A percentile compares a stretch with the other conserved stretches of the same genome.
Evolutionary conservation across 2,113 vertebrate species (phyloP).

Genomic region (rabbit (Oryctolagus cuniculus)): DNA sequence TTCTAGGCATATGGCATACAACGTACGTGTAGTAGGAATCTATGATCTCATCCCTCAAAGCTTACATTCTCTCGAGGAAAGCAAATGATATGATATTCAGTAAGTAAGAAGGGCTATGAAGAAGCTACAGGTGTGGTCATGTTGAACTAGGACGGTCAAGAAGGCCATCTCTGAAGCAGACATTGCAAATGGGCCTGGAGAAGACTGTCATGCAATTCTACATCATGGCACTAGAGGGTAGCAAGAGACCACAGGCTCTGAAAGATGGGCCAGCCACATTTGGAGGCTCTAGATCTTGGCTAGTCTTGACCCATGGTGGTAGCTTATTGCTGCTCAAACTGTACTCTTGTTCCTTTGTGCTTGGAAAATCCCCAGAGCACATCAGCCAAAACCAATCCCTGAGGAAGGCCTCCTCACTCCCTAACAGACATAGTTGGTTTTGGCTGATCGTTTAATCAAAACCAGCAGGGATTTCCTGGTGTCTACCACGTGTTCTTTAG

Average conservation of each 20-base stretch:
- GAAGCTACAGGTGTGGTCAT: background rate
- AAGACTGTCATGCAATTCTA: background rate
- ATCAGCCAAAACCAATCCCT: background rate
- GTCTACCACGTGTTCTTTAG: background rate
- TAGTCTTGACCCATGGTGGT: background rate
- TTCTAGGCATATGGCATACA: background rate
- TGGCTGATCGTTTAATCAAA: background rate
- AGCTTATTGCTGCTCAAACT: background rate
- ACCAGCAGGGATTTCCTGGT: background rate
- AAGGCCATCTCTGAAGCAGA: background rate
- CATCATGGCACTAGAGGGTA: background rate
- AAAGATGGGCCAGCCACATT: background rate
- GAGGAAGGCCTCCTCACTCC: background rate
- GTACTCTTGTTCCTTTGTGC: background rate
- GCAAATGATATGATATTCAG: background rate
- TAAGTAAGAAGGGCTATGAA: background rate
- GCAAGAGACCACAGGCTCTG: background rate
- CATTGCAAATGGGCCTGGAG: background rate
- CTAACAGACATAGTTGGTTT: background rate
- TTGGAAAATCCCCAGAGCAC: background rate
- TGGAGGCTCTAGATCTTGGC: background rate
- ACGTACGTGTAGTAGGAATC: accelerated
- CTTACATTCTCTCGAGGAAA: background rate
- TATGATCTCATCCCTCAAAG: background rate
- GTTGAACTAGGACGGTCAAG: background rate